These are phyloP conservation scores for Microcebus murinus DNA, from an alignment of 2,113 vertebrate species.

Conservation along the genomic window DNA sequence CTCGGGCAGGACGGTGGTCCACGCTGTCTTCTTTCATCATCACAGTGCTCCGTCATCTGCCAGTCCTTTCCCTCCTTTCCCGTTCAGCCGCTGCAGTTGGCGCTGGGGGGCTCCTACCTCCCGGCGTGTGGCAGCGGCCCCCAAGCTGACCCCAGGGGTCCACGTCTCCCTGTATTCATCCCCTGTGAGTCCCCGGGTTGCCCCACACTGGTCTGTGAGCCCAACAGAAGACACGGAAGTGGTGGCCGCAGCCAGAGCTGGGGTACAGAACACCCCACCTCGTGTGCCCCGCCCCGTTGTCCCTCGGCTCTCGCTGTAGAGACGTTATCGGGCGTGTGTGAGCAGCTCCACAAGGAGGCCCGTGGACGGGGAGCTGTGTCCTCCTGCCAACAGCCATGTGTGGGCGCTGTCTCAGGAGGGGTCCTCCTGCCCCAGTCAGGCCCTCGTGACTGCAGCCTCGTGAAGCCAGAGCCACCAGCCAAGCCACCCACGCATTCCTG, in stretches of 20 bases:
- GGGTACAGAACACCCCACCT: accelerated
- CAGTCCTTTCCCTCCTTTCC: no score
- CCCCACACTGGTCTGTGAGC: neutral
- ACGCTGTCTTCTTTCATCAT: neutral
- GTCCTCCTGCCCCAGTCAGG: no score
- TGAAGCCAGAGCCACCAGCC: neutral
- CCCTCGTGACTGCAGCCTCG: neutral
- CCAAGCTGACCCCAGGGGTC: no score
- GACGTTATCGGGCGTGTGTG: no score
- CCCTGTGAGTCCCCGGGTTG: no score
- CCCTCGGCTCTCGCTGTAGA: neutral
- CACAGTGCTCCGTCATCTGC: neutral
- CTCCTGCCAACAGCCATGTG: neutral
- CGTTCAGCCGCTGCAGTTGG: accelerated
- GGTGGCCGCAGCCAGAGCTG: neutral
- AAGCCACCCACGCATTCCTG: no score
- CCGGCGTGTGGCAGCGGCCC: accelerated
- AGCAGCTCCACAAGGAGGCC: neutral
- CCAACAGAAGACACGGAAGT: neutral
- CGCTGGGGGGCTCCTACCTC: neutral
- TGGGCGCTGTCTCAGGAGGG: neutral
- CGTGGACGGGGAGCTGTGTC: accelerated
- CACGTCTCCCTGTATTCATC: neutral
- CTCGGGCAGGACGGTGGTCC: no score
- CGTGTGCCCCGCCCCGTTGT: accelerated